phyloP scores from a whole-genome alignment of 2,888 invertebrate species.

The Ptychoptera contaminata region DNA sequence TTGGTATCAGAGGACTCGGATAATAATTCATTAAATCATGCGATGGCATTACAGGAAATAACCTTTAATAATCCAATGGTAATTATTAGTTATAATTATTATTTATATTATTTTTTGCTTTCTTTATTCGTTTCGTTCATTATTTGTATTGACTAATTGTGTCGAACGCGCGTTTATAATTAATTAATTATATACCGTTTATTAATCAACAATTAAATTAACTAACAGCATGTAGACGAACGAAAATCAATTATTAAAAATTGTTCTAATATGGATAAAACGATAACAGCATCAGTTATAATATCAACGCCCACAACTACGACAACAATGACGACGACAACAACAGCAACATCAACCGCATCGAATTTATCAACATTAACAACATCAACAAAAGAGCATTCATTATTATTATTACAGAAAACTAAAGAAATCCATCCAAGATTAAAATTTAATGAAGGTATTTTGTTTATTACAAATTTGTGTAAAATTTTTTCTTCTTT shows the following conservation, averaged over 20 bases:
- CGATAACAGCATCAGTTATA: too few relatives aligned
- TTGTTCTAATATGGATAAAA: neutral
- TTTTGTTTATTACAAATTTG: neutral
- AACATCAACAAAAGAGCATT: too few relatives aligned
- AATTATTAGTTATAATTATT: constrained; percentile 17
- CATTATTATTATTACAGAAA: neutral
- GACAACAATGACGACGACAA: neutral
- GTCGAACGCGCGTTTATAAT: neutral
- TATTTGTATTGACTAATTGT: neutral
- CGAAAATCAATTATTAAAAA: constrained; percentile 12
- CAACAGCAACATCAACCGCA: neutral
- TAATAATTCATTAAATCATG: constrained; percentile 25
- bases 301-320: neutral
- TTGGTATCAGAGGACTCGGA: constrained; percentile 55
- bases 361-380: too few relatives aligned
- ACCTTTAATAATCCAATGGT: constrained; percentile 26
- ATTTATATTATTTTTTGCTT: constrained; percentile 2
- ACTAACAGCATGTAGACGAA: constrained; percentile 37
- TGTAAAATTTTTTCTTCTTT: neutral
- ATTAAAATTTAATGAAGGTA: constrained; percentile 6
- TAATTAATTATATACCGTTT: neutral
- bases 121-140: constrained; percentile 1
- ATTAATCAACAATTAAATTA: constrained; percentile 21
- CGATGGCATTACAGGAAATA: constrained; percentile 20
- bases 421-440: constrained; percentile 7